Evolutionary conservation across 2,888 invertebrate genomes (phyloP).

Genomic region (Monoplex corrugatus): DNA sequence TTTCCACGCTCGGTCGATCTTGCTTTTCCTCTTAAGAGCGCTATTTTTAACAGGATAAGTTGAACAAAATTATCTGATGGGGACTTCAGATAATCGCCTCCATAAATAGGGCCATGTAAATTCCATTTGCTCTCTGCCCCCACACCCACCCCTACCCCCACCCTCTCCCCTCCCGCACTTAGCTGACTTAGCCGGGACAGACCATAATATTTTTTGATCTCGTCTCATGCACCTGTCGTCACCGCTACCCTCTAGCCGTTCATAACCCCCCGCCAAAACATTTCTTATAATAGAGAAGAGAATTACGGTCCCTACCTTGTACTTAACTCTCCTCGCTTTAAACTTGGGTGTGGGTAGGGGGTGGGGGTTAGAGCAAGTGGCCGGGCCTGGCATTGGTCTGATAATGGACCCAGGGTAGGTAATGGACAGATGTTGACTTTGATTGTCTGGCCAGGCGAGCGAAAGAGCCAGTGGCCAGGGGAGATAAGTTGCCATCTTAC

Average conservation of each 20-base stretch:
- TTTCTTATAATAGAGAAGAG: too few species aligned
- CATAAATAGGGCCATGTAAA: slow-evolving; percentile 8
- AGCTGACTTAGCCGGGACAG: background rate
- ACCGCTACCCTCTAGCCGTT: background rate
- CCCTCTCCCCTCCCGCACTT: too few species aligned
- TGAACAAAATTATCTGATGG: slow-evolving; percentile 36
- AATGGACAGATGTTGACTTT: background rate
- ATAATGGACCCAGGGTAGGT: background rate
- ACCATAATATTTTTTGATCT: slow-evolving; percentile 7
- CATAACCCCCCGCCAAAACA: too few species aligned
- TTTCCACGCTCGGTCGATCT: background rate
- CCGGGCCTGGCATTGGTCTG: background rate
- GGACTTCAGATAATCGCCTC: slow-evolving; percentile 10
- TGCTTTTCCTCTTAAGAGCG: background rate
- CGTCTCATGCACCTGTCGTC: background rate
- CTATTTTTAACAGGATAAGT: slow-evolving; percentile 39
- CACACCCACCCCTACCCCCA: too few species aligned
- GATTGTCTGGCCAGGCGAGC: background rate
- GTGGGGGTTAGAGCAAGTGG: background rate
- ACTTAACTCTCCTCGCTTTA: background rate
- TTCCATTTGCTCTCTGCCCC: slow-evolving; percentile 37
- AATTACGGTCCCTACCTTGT: too few species aligned
- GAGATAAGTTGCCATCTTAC: background rate
- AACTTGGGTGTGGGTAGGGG: background rate
- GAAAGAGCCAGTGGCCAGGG: background rate